A percentile compares a stretch with the other conserved stretches of the same genome.
phyloP scores from a whole-genome alignment of 2,113 vertebrate genomes.

The Alexandromys fortis region DNA sequence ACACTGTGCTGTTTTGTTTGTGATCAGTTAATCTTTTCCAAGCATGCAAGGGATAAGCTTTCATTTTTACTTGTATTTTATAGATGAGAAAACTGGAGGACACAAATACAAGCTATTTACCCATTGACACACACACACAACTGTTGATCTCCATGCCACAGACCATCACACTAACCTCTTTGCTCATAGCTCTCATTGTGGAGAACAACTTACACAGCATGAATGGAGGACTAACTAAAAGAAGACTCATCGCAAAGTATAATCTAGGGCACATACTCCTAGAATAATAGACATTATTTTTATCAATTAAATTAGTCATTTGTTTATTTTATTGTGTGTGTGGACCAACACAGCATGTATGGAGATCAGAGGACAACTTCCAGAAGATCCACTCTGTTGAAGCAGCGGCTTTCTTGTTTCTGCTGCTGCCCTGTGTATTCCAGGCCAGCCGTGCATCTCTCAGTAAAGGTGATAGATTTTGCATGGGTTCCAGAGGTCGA shows the following conservation, averaged over 20 bases:
- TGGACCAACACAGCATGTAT: not conserved
- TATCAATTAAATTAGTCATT: not conserved
- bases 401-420: not conserved
- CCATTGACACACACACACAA: not conserved
- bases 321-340: not conserved
- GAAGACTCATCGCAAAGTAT: not conserved
- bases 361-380: not conserved
- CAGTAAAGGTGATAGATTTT: not conserved
- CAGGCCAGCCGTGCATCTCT: not conserved
- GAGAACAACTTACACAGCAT: not conserved
- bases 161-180: not conserved
- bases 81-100: not conserved
- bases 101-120: not conserved
- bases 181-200: not conserved
- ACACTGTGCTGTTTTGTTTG: not conserved
- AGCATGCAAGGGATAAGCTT: not conserved
- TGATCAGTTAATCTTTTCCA: not conserved
- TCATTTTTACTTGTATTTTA: not conserved
- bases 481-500: not conserved
- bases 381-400: not conserved
- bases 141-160: not conserved
- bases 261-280: not conserved
- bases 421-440: not conserved
- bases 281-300: not conserved
- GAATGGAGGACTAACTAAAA: not conserved